Conservation (phyloP, 2,797 vertebrate genomes). For the Tokudaia muenninki region DNA sequence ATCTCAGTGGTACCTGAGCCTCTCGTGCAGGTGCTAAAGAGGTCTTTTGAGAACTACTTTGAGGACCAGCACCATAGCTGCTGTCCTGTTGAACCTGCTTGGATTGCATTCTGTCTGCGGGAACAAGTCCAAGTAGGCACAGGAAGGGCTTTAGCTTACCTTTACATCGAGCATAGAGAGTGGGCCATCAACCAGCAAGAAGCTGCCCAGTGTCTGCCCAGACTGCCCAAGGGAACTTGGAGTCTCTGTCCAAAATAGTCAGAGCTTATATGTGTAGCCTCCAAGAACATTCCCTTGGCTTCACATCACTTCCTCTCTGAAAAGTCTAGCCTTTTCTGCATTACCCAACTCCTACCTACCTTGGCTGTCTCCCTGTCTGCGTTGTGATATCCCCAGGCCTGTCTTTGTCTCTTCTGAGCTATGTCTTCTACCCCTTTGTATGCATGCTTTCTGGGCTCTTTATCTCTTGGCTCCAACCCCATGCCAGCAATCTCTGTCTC, state of each 20-base stretch:
- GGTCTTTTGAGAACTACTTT: not conserved
- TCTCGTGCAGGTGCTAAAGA: not conserved
- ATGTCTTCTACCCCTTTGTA: not conserved
- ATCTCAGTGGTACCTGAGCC: not conserved
- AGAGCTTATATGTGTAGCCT: not conserved
- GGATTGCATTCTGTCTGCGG: not conserved
- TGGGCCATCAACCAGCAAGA: not conserved
- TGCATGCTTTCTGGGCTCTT: not conserved
- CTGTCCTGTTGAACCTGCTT: not conserved
- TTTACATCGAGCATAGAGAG: not conserved
- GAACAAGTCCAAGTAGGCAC: not conserved
- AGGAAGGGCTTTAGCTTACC: constrained; percentile 36
- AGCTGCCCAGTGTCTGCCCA: constrained; percentile 1
- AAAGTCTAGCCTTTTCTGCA: not conserved
- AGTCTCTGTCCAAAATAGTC: not conserved
- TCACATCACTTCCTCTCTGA: constrained; percentile 8
- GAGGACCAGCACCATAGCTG: not conserved
- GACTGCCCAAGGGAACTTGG: not conserved
- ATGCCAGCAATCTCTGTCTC: not conserved
- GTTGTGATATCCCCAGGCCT: not conserved
- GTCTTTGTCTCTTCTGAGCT: not conserved
- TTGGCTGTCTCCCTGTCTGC: not conserved
- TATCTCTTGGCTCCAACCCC: not conserved
- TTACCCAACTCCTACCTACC: not conserved
- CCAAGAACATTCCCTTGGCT: not conserved